Percentiles rank a stretch among this genome's conserved stretches.
Evolutionary conservation across 2,797 vertebrate genomes (phyloP).

Genomic region (Rhinogobio ventralis): DNA sequence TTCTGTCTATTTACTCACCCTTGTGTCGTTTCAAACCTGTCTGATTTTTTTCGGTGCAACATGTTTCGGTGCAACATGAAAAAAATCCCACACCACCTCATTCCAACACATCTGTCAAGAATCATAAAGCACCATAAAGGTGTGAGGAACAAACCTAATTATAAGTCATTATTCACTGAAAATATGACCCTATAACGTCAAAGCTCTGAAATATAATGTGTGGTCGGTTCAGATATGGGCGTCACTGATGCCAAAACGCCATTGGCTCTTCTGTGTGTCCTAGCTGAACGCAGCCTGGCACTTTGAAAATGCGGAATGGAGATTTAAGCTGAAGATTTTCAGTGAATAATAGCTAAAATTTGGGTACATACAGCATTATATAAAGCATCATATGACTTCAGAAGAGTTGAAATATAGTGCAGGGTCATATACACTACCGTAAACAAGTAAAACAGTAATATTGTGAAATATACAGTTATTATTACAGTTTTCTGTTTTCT

Average conservation of each 20-base stretch:
- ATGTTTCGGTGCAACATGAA: background rate
- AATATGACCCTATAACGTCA: no score
- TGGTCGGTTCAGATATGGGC: background rate
- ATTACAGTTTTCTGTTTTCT: no score
- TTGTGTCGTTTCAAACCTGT: background rate
- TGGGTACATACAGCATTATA: background rate
- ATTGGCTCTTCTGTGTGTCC: no score
- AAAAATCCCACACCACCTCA: background rate
- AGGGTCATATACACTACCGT: background rate
- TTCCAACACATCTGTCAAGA: background rate
- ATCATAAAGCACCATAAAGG: background rate
- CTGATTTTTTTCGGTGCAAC: background rate
- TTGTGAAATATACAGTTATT: no score
- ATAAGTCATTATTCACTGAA: background rate
- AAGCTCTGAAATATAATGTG: background rate
- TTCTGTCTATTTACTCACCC: conserved; percentile 8
- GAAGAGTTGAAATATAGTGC: no score
- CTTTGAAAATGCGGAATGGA: background rate
- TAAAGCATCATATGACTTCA: background rate
- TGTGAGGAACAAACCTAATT: background rate
- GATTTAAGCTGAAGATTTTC: background rate
- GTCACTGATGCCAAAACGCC: background rate
- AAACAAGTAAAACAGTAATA: no score
- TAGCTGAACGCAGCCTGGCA: no score
- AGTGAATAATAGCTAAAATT: background rate